These are phyloP conservation scores for Poeciliopsis presidionis DNA, from an alignment of 2,797 vertebrate species.

Conservation along the genomic window DNA sequence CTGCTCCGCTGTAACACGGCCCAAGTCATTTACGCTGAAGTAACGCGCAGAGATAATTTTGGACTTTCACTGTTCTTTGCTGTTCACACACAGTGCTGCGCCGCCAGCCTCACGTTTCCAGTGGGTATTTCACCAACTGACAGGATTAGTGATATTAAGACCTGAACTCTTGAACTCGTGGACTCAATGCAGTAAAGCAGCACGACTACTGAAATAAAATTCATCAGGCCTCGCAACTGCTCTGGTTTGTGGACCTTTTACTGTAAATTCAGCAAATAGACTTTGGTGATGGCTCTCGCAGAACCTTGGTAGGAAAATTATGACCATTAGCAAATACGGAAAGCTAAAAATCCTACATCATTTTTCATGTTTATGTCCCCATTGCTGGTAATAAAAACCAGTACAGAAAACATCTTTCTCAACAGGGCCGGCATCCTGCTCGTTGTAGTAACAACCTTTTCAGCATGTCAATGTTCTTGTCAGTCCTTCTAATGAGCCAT, in stretches of 20 bases:
- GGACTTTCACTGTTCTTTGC: conserved; percentile 18
- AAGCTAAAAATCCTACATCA: neutral
- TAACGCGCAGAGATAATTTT: conserved; percentile 45
- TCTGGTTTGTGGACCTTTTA: conserved; percentile 1
- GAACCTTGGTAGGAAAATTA: neutral
- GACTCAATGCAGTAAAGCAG: conserved; percentile 41
- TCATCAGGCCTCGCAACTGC: conserved; percentile 5
- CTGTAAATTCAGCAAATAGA: neutral
- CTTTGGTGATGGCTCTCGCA: neutral
- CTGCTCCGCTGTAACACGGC: conserved; percentile 36
- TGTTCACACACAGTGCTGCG: conserved; percentile 33
- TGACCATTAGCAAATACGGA: neutral
- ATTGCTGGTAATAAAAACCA: neutral
- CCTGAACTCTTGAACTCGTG: conserved; percentile 68
- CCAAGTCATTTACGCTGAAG: conserved; percentile 34
- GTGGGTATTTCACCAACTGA: conserved; percentile 72
- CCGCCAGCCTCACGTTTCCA: conserved; percentile 69
- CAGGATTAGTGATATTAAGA: conserved; percentile 75
- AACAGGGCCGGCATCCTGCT: too few species aligned
- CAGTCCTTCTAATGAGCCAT: too few species aligned
- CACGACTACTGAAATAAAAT: conserved; percentile 10
- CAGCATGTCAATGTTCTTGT: too few species aligned
- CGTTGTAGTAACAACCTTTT: too few species aligned
- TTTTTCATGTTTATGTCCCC: neutral
- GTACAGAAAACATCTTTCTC: neutral